Evolutionary conservation across 64 coral and sea anemone species (phyloP).

Genomic region (Actinia tenebrosa): DNA sequence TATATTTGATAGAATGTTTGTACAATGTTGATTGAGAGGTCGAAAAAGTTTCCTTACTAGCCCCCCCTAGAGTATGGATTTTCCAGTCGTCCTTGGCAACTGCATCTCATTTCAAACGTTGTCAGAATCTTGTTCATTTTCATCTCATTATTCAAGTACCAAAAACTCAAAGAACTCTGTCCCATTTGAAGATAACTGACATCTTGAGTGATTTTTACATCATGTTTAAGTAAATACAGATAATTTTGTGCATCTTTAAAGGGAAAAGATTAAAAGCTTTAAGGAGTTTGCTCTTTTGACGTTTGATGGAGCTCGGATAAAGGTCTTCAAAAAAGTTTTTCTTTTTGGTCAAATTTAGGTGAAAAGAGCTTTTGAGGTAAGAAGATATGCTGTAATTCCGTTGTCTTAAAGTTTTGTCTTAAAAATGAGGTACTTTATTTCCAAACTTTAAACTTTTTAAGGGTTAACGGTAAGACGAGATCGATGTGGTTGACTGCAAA

Average conservation of each 20-base stretch:
- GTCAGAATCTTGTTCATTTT: background rate
- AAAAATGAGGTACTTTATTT: too few relatives aligned
- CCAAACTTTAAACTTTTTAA: too few relatives aligned
- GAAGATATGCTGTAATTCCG: background rate
- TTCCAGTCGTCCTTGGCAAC: background rate
- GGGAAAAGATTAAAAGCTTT: background rate
- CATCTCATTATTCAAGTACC: background rate
- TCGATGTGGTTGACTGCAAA: too few relatives aligned
- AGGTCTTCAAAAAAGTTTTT: background rate
- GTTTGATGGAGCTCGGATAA: background rate
- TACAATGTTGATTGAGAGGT: background rate
- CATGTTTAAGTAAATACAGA: background rate
- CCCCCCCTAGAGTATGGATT: background rate
- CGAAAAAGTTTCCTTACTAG: background rate
- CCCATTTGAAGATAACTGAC: constrained; percentile 7
- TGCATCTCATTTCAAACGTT: constrained; percentile 6
- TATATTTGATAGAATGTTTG: too few relatives aligned
- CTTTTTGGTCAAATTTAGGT: background rate
- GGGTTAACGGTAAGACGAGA: too few relatives aligned
- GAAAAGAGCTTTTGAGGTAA: background rate
- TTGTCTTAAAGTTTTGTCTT: background rate
- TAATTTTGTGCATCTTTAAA: background rate
- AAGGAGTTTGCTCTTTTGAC: background rate
- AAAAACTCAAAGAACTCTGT: background rate
- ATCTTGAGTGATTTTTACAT: background rate